Percentiles rank a stretch among this genome's conserved stretches.
Evolutionary conservation across 2,113 vertebrate genomes (phyloP).

Genomic region (Actenoides hombroni): DNA sequence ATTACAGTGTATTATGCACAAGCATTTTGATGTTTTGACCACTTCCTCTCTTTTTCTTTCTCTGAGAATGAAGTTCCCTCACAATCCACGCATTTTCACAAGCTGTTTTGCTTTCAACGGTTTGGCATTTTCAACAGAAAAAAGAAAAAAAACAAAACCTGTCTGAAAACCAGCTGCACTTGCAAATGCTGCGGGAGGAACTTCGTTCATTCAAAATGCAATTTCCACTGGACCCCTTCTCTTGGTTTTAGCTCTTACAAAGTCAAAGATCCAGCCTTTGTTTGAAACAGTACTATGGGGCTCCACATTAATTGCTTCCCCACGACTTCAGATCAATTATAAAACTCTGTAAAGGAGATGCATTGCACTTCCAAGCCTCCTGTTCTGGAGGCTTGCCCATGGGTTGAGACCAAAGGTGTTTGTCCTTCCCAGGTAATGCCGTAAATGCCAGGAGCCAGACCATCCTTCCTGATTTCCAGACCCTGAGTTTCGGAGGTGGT

Average conservation of each 20-base stretch:
- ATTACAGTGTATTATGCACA: slow-evolving; percentile 52
- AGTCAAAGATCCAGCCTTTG: background rate
- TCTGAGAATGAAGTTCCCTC: slow-evolving; percentile 49
- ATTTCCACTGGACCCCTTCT: slow-evolving; percentile 16
- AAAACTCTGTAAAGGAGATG: background rate
- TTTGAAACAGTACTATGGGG: slow-evolving; percentile 21
- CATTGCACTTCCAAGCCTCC: background rate
- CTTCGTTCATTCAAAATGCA: slow-evolving; percentile 32
- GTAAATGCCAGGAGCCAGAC: background rate
- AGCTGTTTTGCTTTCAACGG: slow-evolving; percentile 62
- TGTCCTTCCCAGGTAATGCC: background rate
- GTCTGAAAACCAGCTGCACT: slow-evolving; percentile 62
- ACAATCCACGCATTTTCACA: slow-evolving; percentile 47
- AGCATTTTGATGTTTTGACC: slow-evolving; percentile 67
- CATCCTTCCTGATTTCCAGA: background rate
- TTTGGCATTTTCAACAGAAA: slow-evolving; percentile 49
- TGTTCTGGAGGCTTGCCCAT: background rate
- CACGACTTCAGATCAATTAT: background rate
- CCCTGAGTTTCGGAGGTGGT: background rate
- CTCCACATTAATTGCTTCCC: slow-evolving; percentile 22
- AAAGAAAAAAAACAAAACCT: background rate
- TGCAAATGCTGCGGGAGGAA: slow-evolving; percentile 31
- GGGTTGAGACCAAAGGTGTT: background rate
- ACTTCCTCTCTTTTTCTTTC: slow-evolving; percentile 53
- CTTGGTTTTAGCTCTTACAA: background rate